Evolutionary conservation across 2,888 invertebrate species (phyloP), one percentile per base, ranked within the genome.

Genomic region (Chloromyia formosa): DNA sequence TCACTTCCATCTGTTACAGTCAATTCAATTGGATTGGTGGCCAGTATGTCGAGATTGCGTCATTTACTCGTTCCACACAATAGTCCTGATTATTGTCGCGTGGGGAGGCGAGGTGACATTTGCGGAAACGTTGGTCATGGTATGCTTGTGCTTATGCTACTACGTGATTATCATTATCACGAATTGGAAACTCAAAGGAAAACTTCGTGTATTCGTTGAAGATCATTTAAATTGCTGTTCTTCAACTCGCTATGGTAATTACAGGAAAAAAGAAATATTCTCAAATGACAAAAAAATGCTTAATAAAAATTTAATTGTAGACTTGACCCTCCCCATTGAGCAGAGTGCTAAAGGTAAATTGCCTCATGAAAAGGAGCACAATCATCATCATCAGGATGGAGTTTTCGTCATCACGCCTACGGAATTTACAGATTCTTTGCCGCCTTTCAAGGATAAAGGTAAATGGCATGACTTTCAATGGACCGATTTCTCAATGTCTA

Each of bases 41-140:
- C 94, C 96, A 0, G 89, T 96, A 20, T 91, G 93, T 0, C 87
- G 96, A 76, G 96, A 96, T 80, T 92, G 92, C 60, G 80, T 90
- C 7, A 91, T 94, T 74, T 96, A 96, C 82, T 87, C 91, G 77
- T 82, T 92, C 23, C 91, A 94, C 61, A 91, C 96, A 0, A 84
- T 88, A 9, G 87, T 91, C 1, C 84, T 96, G 27, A 89, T 94
- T 0, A 80, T 86, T 1, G 88, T 95, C 64, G 91, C 95, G 35
- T 92, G 92, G 90, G 96, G 96, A 79, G 92, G 92, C 1, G 84
- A 86, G 74, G 89, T 97, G 35, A 90, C 89, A 76, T 95, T 95
- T 92, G 91, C 89, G 80, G 96, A 96, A 83, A 92, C 94, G 0
- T 80, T 91, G 60, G 84, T 91, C 0, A 89, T 96, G 77, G 89